Percentiles rank a stretch among this genome's conserved stretches.
Evolutionary conservation across 2,113 vertebrate genomes (phyloP).

Genomic region (Porphyrio hochstetteri): DNA sequence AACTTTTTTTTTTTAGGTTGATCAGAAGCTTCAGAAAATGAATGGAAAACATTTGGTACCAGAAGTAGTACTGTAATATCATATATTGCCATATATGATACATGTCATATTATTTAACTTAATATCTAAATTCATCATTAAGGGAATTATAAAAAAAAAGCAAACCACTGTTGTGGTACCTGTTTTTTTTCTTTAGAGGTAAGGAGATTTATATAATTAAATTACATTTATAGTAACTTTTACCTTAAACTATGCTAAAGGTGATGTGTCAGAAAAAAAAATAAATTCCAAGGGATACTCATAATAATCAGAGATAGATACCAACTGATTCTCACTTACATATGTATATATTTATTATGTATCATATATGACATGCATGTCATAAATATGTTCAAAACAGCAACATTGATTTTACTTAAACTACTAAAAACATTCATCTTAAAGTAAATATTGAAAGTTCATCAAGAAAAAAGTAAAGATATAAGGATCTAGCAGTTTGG

Average conservation of each 20-base stretch:
- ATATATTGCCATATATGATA: no score
- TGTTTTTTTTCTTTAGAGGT: not conserved
- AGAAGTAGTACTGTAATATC: not conserved
- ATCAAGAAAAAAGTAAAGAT: not conserved
- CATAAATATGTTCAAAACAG: not conserved
- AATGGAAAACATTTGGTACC: not conserved
- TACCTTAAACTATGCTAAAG: not conserved
- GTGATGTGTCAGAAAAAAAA: not conserved
- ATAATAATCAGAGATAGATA: not conserved
- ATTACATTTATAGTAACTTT: not conserved
- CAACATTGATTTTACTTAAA: not conserved
- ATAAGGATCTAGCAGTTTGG: not conserved
- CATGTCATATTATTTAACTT: not conserved
- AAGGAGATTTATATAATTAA: not conserved
- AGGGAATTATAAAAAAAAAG: not conserved
- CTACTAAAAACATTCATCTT: not conserved
- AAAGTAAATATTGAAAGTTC: not conserved
- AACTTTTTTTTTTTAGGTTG: not conserved
- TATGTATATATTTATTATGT: not conserved
- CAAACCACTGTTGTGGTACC: not conserved
- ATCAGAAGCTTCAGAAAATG: not conserved
- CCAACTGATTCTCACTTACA: rapidly evolving
- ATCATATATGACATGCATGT: not conserved
- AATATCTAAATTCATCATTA: not conserved
- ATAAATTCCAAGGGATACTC: not conserved